Evolutionary conservation across 2,113 vertebrate genomes (phyloP).

Genomic region (Calyptomena viridis): DNA sequence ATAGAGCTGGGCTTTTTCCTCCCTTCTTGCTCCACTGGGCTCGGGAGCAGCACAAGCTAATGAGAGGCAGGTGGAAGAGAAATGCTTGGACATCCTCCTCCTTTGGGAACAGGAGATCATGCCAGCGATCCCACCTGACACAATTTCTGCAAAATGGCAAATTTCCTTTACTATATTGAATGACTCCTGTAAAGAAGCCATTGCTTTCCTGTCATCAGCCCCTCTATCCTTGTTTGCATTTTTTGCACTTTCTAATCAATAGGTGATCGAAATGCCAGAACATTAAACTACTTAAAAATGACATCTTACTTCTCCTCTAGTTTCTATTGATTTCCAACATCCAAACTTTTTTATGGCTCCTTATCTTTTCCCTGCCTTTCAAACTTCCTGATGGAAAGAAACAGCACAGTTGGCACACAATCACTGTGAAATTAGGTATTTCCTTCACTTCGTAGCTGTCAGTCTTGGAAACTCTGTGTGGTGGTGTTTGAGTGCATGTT

Average conservation of each 20-base stretch:
- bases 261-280: conserved; percentile 3
- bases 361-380: neutral
- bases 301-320: neutral
- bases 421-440: neutral
- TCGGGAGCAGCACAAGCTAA: neutral
- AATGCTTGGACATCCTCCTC: neutral
- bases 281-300: neutral
- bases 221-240: neutral
- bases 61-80: neutral
- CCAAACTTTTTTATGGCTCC: neutral
- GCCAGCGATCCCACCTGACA: neutral
- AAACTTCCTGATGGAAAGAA: neutral
- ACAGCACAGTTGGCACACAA: neutral
- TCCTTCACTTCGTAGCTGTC: neutral
- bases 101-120: neutral
- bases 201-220: conserved; percentile 14
- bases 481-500: neutral
- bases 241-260: conserved; percentile 18
- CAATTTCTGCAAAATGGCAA: neutral
- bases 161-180: conserved; percentile 3
- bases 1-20: neutral
- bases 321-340: neutral
- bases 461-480: neutral
- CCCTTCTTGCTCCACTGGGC: neutral
- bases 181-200: neutral